These are phyloP conservation scores for Deilephila elpenor DNA, from an alignment of 2,888 invertebrate genomes.

Conservation along the genomic window DNA sequence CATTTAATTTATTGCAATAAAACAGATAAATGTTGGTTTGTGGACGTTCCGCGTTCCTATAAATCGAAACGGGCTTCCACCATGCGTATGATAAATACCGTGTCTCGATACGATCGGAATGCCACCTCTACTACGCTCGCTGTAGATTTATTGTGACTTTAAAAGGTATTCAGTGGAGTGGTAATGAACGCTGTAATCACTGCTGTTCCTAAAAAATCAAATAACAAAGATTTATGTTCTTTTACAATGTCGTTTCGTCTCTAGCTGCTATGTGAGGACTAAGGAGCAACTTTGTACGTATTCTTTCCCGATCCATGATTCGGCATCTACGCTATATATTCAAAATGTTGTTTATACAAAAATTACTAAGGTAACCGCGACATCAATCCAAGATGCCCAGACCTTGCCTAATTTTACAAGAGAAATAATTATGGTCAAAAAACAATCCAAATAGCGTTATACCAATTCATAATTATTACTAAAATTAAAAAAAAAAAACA, in stretches of 20 bases:
- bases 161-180: conserved; percentile 48
- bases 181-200: conserved; percentile 50
- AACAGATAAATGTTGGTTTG: conserved; percentile 75
- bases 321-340: not conserved
- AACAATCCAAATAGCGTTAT: too few species aligned
- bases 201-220: conserved; percentile 28
- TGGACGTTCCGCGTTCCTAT: conserved; percentile 78
- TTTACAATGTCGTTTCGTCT: conserved; percentile 1
- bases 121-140: conserved; percentile 51
- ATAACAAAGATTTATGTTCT: not conserved
- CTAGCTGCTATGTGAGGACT: not conserved
- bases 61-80: conserved; percentile 56
- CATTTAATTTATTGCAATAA: conserved; percentile 82
- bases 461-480: not conserved
- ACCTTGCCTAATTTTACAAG: too few species aligned
- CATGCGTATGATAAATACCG: conserved; percentile 64
- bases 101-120: conserved; percentile 59
- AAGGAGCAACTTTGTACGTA: not conserved
- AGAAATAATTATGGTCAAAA: too few species aligned
- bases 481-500: not conserved
- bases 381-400: too few species aligned
- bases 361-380: too few species aligned
- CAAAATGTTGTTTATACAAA: not conserved
- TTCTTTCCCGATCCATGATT: not conserved
- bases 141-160: conserved; percentile 55